These are phyloP conservation scores for Trimorus sp. DNA, from an alignment of 2,888 invertebrate species.

Conservation along the genomic window DNA sequence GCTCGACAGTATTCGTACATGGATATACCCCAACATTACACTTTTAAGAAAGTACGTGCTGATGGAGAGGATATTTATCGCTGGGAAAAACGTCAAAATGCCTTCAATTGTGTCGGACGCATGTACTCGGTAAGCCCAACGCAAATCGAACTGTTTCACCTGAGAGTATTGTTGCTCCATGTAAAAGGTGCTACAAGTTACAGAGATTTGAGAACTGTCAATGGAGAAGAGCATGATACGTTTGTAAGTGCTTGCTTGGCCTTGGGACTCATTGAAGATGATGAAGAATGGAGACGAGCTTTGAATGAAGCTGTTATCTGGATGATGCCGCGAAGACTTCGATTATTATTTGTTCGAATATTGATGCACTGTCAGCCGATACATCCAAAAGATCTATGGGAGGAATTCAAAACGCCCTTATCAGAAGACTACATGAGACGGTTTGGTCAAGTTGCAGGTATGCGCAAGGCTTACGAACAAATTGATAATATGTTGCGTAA, in stretches of 20 bases:
- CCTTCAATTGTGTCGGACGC: background rate
- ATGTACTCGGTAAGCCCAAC: background rate
- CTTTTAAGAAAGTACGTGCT: background rate
- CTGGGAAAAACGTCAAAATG: background rate
- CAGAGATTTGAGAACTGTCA: background rate
- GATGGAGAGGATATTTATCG: background rate
- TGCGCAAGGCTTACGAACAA: too few relatives aligned
- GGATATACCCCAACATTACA: background rate
- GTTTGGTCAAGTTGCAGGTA: too few relatives aligned
- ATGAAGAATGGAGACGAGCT: background rate
- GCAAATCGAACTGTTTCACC: background rate
- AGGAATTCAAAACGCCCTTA: background rate
- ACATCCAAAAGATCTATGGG: background rate
- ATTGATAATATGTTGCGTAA: too few relatives aligned
- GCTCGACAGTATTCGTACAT: background rate
- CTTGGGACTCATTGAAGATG: background rate
- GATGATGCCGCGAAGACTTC: background rate
- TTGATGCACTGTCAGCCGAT: background rate
- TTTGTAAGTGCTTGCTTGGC: background rate
- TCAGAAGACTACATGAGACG: background rate
- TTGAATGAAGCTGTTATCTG: background rate
- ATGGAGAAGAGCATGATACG: background rate
- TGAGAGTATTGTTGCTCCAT: background rate
- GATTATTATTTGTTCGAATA: background rate
- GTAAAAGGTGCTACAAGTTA: background rate